These are phyloP conservation scores for Australoheros facetus DNA, from an alignment of 2,797 vertebrate species.

Conservation along the genomic window DNA sequence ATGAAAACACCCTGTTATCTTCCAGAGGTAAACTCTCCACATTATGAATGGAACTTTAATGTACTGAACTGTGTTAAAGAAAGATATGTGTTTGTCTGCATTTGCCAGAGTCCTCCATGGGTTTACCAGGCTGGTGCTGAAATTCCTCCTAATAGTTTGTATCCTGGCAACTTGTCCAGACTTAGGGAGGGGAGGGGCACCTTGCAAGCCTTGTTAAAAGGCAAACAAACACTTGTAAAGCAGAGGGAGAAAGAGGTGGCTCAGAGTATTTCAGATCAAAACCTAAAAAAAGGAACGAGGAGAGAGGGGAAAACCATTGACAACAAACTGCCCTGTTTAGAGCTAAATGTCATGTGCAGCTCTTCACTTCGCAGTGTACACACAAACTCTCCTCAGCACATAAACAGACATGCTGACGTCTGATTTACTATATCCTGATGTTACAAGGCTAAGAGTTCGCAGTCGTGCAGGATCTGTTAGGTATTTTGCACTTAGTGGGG, in stretches of 20 bases:
- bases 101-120: constrained; percentile 55
- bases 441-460: background rate
- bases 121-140: constrained; percentile 66
- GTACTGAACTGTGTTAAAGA: constrained; percentile 54
- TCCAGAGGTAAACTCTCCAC: constrained; percentile 20
- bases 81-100: constrained; percentile 55
- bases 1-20: constrained; percentile 18
- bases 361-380: constrained; percentile 40
- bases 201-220: constrained; percentile 63
- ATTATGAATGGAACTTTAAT: constrained; percentile 68
- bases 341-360: constrained; percentile 24
- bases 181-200: constrained; percentile 40
- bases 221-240: constrained; percentile 71
- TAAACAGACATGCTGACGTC: constrained; percentile 19
- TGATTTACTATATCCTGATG: constrained; percentile 19
- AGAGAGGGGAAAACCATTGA: constrained; percentile 40
- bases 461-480: background rate
- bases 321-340: constrained; percentile 49
- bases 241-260: constrained; percentile 47
- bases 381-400: constrained; percentile 14
- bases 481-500: background rate
- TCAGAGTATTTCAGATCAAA: constrained; percentile 67
- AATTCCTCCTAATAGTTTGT: constrained; percentile 73
- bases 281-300: constrained; percentile 58
- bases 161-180: constrained; percentile 68